A percentile compares a stretch with the other conserved stretches of the same genome.
phyloP scores from a whole-genome alignment of 2,113 vertebrate genomes.

The Halcyon malimbica region DNA sequence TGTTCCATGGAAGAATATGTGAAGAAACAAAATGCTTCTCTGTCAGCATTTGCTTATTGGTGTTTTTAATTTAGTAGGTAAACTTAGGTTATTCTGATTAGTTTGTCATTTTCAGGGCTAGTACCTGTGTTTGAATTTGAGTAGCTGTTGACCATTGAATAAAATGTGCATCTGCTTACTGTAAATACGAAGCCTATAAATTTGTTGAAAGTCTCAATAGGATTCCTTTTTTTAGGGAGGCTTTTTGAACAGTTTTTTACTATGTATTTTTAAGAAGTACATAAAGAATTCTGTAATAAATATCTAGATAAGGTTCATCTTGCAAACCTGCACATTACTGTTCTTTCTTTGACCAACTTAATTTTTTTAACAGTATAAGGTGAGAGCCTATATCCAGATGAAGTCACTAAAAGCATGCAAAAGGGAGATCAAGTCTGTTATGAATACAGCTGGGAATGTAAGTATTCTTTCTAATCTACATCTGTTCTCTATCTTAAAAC shows the following conservation, averaged over 20 bases:
- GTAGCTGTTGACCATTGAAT: neutral
- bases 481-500: neutral
- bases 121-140: neutral
- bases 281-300: neutral
- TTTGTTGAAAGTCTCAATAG: neutral
- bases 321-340: neutral
- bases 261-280: neutral
- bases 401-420: constrained; percentile 98
- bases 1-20: neutral
- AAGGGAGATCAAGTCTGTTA: constrained; percentile 98
- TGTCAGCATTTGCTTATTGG: neutral
- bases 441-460: constrained; percentile 98
- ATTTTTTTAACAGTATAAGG: constrained; percentile 88
- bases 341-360: neutral
- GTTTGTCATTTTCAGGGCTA: neutral
- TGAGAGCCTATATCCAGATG: constrained; percentile 97
- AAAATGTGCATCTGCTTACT: neutral
- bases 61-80: neutral
- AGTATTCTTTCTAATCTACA: constrained; percentile 65
- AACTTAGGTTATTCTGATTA: neutral
- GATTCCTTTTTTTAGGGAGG: neutral
- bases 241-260: neutral
- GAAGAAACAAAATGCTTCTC: neutral
- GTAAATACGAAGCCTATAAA: neutral
- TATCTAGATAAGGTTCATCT: neutral